Evolutionary conservation across 2,888 invertebrate genomes (phyloP), one percentile per base, ranked within the genome.

Genomic region (Dryococelus australis): DNA sequence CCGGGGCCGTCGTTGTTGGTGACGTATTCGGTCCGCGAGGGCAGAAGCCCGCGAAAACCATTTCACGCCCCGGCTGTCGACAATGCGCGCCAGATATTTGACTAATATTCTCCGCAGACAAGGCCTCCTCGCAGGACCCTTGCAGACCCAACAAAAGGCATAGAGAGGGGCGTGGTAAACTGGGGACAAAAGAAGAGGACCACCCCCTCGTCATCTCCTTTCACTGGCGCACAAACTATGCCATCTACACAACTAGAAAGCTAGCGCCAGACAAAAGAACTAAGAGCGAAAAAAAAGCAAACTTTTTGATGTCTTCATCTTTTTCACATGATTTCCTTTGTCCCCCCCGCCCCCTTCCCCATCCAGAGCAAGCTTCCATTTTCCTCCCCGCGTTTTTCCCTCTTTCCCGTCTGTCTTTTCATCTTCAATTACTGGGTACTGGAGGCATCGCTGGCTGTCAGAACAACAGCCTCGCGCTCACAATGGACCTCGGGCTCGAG

Each of bases 321-420:
- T 65, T 65, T 65, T 65, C 65, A 20, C 65, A 65, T 65, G 65
- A 65, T 65, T 65, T 65, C 65, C 65, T 65, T 65, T 65, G 65
- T 65, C 16, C 16, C 20, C 65, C 20, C 20, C 65, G 8, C 20
- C 65, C 16, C 65, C 65, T 20, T 65, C 16, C 5, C 65, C n/a
- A 2, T 24, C 2, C 65, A 3, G 8, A 20, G 24, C 65, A 65
- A 12, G 24, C 20, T 24, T 10, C 2, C 65, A 1, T 65, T 20
- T 20, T 9, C 65, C n/a, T 1, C 65, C n/a, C n/a, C 10, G 20
- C n/a, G 10, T 65, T 24, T 65, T 24, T 24, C 65, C 65, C 65
- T 65, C 65, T 65, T 65, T 65, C n/a, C 65, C 65, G n/a, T 16
- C 65, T n/a, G 65, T 24, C 65, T 65, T 65, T 65, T 65, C 65